A percentile compares a stretch with the other conserved stretches of the same genome.
Conservation (phyloP, 2,888 invertebrate species). For the Pheosia tremula region DNA sequence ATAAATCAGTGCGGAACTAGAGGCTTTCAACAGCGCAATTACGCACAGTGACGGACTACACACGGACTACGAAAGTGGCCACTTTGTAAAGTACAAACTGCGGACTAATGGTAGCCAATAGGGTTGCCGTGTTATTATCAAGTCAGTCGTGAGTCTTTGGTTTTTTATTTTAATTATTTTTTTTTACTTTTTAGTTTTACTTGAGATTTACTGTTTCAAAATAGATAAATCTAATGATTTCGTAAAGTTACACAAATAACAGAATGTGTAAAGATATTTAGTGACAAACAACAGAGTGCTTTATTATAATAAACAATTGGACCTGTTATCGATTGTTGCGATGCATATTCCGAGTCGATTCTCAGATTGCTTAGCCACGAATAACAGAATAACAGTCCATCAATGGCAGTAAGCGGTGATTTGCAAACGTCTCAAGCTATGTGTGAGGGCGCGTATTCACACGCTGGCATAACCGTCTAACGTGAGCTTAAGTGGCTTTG, state of each 20-base stretch:
- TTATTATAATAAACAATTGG: no score
- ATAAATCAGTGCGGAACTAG: constrained; percentile 37
- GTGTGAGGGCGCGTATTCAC: constrained; percentile 48
- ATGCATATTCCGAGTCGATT: constrained; percentile 28
- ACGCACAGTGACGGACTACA: constrained; percentile 30
- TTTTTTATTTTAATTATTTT: neutral
- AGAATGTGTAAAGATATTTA: no score
- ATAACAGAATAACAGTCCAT: constrained; percentile 36
- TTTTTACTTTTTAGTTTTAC: no score
- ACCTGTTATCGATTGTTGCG: constrained; percentile 2
- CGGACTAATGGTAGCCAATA: constrained; percentile 3
- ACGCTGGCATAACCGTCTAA: constrained; percentile 29
- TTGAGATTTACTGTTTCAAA: no score
- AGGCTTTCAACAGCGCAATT: constrained; percentile 40
- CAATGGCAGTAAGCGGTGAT: constrained; percentile 43
- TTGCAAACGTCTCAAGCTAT: constrained; percentile 43
- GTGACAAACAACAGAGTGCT: no score
- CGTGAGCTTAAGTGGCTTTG: constrained; percentile 42
- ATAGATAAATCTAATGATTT: no score
- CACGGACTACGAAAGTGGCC: constrained; percentile 20
- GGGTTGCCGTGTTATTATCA: neutral
- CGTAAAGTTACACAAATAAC: no score
- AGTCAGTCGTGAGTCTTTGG: neutral
- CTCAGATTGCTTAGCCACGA: constrained; percentile 29
- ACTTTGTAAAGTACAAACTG: constrained; percentile 36